These are phyloP conservation scores for Astyanax mexicanus DNA, from an alignment of 2,797 vertebrate species.

Conservation along the genomic window DNA sequence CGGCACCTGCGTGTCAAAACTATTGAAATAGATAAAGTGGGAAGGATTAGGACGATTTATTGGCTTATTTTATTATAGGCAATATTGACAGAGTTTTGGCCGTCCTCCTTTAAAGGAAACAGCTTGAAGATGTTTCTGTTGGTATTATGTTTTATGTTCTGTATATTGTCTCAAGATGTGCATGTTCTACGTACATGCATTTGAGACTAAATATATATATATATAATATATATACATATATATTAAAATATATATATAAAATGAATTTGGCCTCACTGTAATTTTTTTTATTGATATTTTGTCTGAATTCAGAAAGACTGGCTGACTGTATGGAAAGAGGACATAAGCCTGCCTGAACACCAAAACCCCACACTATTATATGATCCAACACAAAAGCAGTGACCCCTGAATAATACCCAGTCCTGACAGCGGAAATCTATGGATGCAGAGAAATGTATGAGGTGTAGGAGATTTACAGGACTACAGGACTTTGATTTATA, in stretches of 20 bases:
- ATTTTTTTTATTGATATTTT: background rate
- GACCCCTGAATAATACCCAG: conserved; percentile 22
- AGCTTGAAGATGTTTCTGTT: background rate
- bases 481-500: background rate
- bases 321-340: background rate
- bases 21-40: conserved; percentile 14
- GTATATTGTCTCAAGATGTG: background rate
- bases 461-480: no score
- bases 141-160: background rate
- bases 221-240: no score
- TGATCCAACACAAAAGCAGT: conserved; percentile 20
- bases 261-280: background rate
- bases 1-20: conserved; percentile 2
- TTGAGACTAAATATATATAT: background rate
- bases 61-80: conserved; percentile 2
- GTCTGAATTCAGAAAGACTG: background rate
- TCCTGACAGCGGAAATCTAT: conserved; percentile 28
- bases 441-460: conserved; percentile 18
- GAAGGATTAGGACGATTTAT: conserved; percentile 18
- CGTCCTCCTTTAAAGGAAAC: background rate
- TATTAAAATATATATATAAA: no score
- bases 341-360: conserved; percentile 3
- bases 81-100: no score
- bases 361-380: conserved; percentile 36
- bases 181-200: background rate